Evolutionary conservation across 2,888 invertebrate species (phyloP).

Genomic region (Acanthococcus lagerstroemiae): DNA sequence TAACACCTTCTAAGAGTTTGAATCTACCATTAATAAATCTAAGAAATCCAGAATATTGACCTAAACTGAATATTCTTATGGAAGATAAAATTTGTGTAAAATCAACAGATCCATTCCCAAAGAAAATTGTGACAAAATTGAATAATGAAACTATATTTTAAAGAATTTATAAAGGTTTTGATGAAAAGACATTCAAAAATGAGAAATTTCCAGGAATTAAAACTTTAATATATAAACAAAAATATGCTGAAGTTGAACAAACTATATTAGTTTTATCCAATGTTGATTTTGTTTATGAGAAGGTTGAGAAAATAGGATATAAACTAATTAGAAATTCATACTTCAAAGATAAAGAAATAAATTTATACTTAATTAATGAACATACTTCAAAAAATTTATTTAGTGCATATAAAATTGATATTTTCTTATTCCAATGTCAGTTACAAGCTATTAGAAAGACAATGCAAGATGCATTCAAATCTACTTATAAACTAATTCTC

Average conservation of each 20-base stretch:
- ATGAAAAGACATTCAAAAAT: no score
- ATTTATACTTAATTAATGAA: not conserved
- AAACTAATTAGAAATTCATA: not conserved
- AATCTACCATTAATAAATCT: not conserved
- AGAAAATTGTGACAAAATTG: no score
- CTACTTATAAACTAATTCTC: not conserved
- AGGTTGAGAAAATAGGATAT: not conserved
- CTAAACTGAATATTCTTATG: not conserved
- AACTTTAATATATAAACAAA: no score
- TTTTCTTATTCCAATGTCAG: not conserved
- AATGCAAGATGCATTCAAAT: not conserved
- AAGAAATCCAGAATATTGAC: not conserved
- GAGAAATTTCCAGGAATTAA: no score
- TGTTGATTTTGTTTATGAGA: not conserved
- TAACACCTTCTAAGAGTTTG: not conserved
- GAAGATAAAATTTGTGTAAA: not conserved
- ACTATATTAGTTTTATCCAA: not conserved
- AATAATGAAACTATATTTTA: no score
- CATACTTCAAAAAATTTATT: not conserved
- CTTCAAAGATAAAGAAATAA: not conserved
- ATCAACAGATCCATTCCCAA: no score
- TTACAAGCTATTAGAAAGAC: not conserved
- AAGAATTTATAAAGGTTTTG: constrained; percentile 1
- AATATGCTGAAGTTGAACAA: no score
- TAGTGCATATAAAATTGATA: no score